Evolutionary conservation across 1,140 invertebrate genomes (phyloP).

Genomic region (Drosophila setifemur): DNA sequence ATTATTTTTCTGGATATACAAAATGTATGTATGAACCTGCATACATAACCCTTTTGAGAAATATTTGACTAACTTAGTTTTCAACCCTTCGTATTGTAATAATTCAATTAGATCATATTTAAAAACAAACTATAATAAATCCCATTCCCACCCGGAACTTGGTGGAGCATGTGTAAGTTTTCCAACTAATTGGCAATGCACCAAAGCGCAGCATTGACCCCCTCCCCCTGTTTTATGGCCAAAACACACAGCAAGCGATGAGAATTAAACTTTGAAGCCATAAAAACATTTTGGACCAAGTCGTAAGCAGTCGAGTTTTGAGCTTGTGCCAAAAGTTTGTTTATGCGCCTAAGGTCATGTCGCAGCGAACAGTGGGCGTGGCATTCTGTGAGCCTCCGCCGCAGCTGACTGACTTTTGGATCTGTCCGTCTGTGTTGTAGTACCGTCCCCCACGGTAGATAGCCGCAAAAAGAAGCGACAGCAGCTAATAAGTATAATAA

Average conservation of each 20-base stretch:
- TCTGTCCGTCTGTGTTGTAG: no score
- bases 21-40: no score
- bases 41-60: no score
- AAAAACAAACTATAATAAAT: no score
- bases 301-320: slow-evolving; percentile 25
- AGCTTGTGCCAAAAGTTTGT: slow-evolving; percentile 54
- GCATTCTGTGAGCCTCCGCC: slow-evolving; percentile 20
- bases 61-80: no score
- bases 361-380: slow-evolving; percentile 37
- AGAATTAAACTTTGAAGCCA: slow-evolving; percentile 48
- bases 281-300: slow-evolving; percentile 58
- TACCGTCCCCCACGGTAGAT: slow-evolving; percentile 17
- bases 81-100: no score
- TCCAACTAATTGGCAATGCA: slow-evolving; percentile 30
- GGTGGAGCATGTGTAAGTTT: no score
- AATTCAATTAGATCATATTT: no score
- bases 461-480: slow-evolving; percentile 20
- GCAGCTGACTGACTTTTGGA: slow-evolving; percentile 42
- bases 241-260: slow-evolving; percentile 21
- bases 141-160: no score
- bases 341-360: slow-evolving; percentile 75
- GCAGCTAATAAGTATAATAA: slow-evolving; percentile 65
- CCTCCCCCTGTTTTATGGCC: slow-evolving; percentile 25
- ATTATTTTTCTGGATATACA: no score
- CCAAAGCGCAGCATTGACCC: slow-evolving; percentile 56